Evolutionary conservation across 2,888 invertebrate genomes (phyloP), one percentile per base, ranked within the genome.

Genomic region (Trachelus stipa): DNA sequence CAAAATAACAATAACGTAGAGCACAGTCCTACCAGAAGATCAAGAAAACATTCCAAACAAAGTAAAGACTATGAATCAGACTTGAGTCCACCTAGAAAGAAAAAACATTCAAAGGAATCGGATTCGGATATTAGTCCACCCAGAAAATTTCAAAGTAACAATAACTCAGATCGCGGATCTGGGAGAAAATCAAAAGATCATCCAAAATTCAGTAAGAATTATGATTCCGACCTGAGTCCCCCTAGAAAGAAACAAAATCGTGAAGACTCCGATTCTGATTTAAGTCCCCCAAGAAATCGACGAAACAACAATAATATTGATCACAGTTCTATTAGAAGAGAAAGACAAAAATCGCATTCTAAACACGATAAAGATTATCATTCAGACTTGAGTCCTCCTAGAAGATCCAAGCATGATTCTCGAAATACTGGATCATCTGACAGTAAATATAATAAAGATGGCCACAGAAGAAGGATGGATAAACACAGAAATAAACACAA

Each of bases 11-110:
- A 74, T 40, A 80, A 15, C 71, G 73, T 23, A 79, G 68, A 73
- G 34, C 69, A 11, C 78, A 69, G 35, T 79, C 78, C 77, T 82
- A 76, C 23, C 34, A 78, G 12, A 73, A 56, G 23, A 56, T 91
- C 91, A 23, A 88, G 89, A 80, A 90, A 83, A 83, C 85, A 81
- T 83, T 82, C 78, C 35, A 33, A 33, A 30, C 71, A 15, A 71
- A 71, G 71, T 71, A 71, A 71, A 75, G 68, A 73, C 11, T 77
- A 69, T 15, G 76, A 81, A 68, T 76, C 79, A 4, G 90, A 90
- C 82, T 80, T 83, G 33, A 89, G 88, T 80, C 86, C 88, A 56
- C 84, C 85, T 11, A 89, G 92, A 85, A 90, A 83, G 81, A 81
- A 82, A 31, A 84, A 79, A 69, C 78, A 75, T n/a, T 80, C 80